A percentile compares a stretch with the other conserved stretches of the same genome.
Conservation (phyloP, 1,140 invertebrate species). For the Stegodyphus mimosarum region DNA sequence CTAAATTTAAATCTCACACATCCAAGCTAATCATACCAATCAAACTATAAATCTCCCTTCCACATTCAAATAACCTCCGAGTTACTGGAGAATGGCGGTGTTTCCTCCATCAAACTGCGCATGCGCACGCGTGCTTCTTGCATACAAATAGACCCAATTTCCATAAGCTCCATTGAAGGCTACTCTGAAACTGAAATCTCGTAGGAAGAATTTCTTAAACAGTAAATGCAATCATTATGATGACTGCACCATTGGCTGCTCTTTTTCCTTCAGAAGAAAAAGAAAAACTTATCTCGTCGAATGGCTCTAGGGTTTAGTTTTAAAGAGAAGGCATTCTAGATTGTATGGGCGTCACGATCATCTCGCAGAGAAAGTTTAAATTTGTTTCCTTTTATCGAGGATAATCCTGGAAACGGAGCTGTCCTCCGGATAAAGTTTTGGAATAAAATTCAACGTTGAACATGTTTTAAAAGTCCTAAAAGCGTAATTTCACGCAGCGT, state of each 20-base stretch:
- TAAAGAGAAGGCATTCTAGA: neutral
- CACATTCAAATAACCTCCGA: no score
- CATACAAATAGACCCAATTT: conserved; percentile 36
- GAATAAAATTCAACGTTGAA: no score
- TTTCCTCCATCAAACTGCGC: no score
- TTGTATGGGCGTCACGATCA: conserved; percentile 35
- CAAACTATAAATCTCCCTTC: no score
- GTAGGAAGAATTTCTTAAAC: conserved; percentile 37
- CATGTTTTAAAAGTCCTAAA: no score
- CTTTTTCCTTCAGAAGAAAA: neutral
- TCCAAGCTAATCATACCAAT: no score
- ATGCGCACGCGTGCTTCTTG: neutral
- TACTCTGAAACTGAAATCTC: conserved; percentile 5
- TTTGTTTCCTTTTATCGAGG: conserved; percentile 24
- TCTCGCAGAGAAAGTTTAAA: conserved; percentile 45
- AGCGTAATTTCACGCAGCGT: no score
- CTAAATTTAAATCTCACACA: no score
- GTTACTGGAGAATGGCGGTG: no score
- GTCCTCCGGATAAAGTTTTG: neutral
- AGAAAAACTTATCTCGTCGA: conserved; percentile 24
- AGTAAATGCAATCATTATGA: conserved; percentile 49
- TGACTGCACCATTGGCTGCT: conserved; percentile 42
- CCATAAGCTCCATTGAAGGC: conserved; percentile 22
- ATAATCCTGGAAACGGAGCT: conserved; percentile 36
- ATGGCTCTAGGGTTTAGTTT: conserved; percentile 14